Percentiles rank a stretch among this genome's conserved stretches.
phyloP scores from a whole-genome alignment of 1,140 invertebrate genomes.

The Neodiprion pinetum region DNA sequence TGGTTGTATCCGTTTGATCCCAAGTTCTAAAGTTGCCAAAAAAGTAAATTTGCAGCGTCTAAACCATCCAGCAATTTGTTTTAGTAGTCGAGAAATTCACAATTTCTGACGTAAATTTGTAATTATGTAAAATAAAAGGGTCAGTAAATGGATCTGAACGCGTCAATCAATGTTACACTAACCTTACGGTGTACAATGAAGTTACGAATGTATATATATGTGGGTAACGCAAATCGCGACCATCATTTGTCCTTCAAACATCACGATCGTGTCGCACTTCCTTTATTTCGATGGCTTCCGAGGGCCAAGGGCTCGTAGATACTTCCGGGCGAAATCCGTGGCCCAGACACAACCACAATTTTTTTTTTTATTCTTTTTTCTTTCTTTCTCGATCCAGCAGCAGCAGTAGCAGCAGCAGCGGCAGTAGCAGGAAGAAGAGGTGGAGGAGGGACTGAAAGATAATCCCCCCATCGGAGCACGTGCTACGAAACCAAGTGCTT shows the following conservation, averaged over 20 bases:
- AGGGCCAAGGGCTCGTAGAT: not conserved
- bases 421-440: not conserved
- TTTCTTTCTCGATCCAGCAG: not conserved
- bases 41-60: too few species aligned
- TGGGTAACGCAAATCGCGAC: not conserved
- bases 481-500: not conserved
- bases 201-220: too few species aligned
- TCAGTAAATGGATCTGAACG: too few species aligned
- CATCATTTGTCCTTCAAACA: not conserved
- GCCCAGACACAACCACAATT: constrained; percentile 2
- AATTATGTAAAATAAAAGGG: too few species aligned
- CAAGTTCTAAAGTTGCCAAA: too few species aligned
- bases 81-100: too few species aligned
- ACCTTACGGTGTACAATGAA: too few species aligned
- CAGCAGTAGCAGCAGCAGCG: not conserved
- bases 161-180: too few species aligned
- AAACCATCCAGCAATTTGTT: too few species aligned
- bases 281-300: not conserved
- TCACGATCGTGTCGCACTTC: not conserved
- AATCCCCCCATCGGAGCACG: constrained; percentile 9
- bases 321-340: constrained; percentile 6
- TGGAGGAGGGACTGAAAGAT: not conserved
- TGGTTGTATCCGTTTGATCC: too few species aligned
- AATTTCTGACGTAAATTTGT: too few species aligned
- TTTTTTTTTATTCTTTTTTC: not conserved